phyloP scores from a whole-genome alignment of 2,113 vertebrate genomes.

The Siniperca chuatsi region DNA sequence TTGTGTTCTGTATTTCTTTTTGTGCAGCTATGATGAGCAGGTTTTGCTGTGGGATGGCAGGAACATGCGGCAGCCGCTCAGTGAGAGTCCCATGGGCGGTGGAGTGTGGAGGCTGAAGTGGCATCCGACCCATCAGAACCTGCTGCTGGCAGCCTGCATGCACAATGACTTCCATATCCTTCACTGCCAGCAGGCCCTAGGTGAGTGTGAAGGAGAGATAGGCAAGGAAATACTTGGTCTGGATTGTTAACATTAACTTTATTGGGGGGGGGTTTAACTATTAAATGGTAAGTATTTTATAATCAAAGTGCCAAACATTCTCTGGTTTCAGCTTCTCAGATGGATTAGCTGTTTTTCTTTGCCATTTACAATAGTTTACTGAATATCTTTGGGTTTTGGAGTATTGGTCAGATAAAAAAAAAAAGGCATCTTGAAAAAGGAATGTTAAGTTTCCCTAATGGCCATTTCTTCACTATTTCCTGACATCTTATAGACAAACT shows the following conservation, averaged over 20 bases:
- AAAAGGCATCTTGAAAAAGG: no score
- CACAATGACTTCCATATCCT: slow-evolving; percentile 92
- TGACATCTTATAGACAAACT: no score
- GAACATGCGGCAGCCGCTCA: slow-evolving; percentile 88
- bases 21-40: slow-evolving; percentile 92
- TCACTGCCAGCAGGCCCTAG: slow-evolving; percentile 85
- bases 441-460: no score
- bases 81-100: slow-evolving; percentile 85
- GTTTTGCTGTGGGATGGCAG: slow-evolving; percentile 93
- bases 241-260: background rate
- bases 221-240: background rate
- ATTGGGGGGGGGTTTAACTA: no score
- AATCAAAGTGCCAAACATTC: no score
- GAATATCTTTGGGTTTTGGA: no score
- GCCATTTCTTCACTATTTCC: no score
- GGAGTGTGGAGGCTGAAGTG: slow-evolving; percentile 97
- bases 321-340: no score
- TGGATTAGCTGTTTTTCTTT: no score
- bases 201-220: slow-evolving; percentile 64
- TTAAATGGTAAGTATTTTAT: no score
- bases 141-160: slow-evolving; percentile 96
- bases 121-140: slow-evolving; percentile 87
- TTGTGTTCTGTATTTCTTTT: background rate
- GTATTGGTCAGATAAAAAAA: no score
- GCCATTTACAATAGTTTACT: no score